These are phyloP conservation scores for Acronicta alni DNA, from an alignment of 2,888 invertebrate species.

Conservation along the genomic window DNA sequence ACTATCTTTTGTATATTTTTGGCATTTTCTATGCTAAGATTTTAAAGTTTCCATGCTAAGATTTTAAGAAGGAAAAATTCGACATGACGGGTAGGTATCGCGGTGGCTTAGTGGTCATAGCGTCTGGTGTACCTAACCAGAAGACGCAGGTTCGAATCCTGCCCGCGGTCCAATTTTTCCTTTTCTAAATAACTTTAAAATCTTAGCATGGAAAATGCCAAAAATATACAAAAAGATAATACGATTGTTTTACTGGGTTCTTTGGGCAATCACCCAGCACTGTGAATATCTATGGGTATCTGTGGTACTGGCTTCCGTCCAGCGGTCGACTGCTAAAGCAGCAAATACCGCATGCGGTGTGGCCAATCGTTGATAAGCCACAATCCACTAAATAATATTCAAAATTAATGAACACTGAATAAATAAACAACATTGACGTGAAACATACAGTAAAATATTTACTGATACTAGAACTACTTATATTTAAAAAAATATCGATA, in stretches of 20 bases:
- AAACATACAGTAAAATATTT: background rate
- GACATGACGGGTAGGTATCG: too few species aligned
- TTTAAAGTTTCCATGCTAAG: too few species aligned
- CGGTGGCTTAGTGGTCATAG: too few species aligned
- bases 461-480: background rate
- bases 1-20: too few species aligned
- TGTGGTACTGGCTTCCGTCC: slow-evolving; percentile 2
- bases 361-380: slow-evolving; percentile 39
- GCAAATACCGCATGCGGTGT: slow-evolving; percentile 27
- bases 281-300: background rate
- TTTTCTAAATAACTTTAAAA: too few species aligned
- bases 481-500: slow-evolving; percentile 4
- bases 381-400: slow-evolving; percentile 20
- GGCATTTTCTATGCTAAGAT: too few species aligned
- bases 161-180: too few species aligned
- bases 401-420: slow-evolving; percentile 31
- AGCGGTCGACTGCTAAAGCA: slow-evolving; percentile 19
- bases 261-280: background rate
- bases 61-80: too few species aligned
- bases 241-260: background rate
- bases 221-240: too few species aligned
- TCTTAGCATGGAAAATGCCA: too few species aligned
- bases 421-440: slow-evolving; percentile 14
- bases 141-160: too few species aligned
- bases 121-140: too few species aligned